Percentiles rank a stretch among this genome's conserved stretches.
phyloP scores from a whole-genome alignment of 2,797 vertebrate genomes.

The Anabas testudineus region DNA sequence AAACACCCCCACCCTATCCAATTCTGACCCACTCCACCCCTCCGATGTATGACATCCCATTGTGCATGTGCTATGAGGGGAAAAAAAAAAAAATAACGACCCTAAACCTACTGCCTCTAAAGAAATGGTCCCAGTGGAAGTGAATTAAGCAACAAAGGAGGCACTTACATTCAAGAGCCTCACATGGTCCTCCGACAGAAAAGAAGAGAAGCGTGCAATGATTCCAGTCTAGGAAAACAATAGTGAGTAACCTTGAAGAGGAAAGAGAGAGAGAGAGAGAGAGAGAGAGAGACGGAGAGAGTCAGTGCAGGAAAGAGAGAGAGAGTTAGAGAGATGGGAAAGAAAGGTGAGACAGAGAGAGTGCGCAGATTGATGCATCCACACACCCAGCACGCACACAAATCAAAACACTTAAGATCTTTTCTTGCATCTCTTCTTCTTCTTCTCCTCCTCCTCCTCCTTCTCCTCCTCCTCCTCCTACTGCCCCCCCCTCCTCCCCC shows the following conservation, averaged over 20 bases:
- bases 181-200: constrained; percentile 75
- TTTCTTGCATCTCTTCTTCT: constrained; percentile 65
- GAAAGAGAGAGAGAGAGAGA: constrained; percentile 18
- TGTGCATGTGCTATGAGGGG: constrained; percentile 53
- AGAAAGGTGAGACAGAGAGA: constrained; percentile 48
- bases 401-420: constrained; percentile 76
- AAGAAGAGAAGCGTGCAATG: constrained; percentile 65
- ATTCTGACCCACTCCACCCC: constrained; percentile 51
- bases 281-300: constrained; percentile 17
- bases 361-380: constrained; percentile 60
- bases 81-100: constrained; percentile 1
- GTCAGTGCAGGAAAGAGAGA: constrained; percentile 8
- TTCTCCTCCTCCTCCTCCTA: constrained; percentile 11
- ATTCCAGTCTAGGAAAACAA: constrained; percentile 65
- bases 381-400: constrained; percentile 56
- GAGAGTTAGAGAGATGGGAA: constrained; percentile 27
- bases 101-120: constrained; percentile 43
- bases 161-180: constrained; percentile 79
- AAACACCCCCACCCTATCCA: constrained; percentile 31
- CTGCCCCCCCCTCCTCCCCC: neutral
- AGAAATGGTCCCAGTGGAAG: constrained; percentile 54
- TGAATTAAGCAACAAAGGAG: constrained; percentile 78
- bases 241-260: constrained; percentile 58
- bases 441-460: constrained; percentile 68
- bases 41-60: constrained; percentile 56